A percentile compares a stretch with the other conserved stretches of the same genome.
These are phyloP conservation scores for Yponomeuta cagnagella DNA, from an alignment of 2,888 invertebrate species.

Conservation along the genomic window DNA sequence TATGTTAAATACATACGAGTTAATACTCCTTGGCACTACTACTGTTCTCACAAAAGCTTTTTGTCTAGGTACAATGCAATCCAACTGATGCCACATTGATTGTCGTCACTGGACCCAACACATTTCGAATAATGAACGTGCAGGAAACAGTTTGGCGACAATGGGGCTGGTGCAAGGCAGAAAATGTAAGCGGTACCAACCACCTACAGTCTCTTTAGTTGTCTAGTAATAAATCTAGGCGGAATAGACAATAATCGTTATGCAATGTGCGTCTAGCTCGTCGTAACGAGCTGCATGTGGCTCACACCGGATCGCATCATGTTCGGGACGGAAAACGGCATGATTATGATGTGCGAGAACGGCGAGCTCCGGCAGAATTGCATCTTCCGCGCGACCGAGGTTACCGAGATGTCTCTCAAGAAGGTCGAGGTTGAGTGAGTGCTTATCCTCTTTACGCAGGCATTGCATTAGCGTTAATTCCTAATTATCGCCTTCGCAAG, in stretches of 20 bases:
- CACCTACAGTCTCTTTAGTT: neutral
- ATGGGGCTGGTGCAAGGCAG: conserved; percentile 89
- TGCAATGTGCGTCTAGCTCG: conserved; percentile 55
- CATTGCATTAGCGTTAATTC: neutral
- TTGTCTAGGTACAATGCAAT: conserved; percentile 81
- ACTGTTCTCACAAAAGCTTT: neutral
- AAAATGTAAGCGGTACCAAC: conserved; percentile 60
- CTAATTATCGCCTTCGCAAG: neutral
- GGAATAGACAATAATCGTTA: neutral
- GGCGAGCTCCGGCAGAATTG: conserved; percentile 84
- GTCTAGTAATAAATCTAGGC: neutral
- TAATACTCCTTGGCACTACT: too few relatives aligned
- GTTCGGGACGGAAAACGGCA: conserved; percentile 86
- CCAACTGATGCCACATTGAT: conserved; percentile 85
- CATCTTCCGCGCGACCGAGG: conserved; percentile 77
- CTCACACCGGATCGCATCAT: conserved; percentile 88
- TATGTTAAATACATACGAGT: too few relatives aligned
- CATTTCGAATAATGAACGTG: conserved; percentile 85
- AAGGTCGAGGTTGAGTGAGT: conserved; percentile 74
- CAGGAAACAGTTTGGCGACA: conserved; percentile 87
- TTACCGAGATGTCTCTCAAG: conserved; percentile 77
- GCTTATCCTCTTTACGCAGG: neutral
- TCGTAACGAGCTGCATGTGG: conserved; percentile 87
- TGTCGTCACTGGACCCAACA: conserved; percentile 78
- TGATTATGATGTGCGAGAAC: conserved; percentile 87